Evolutionary conservation across 64 coral and sea anemone genomes (phyloP).

Genomic region (Porites lutea): DNA sequence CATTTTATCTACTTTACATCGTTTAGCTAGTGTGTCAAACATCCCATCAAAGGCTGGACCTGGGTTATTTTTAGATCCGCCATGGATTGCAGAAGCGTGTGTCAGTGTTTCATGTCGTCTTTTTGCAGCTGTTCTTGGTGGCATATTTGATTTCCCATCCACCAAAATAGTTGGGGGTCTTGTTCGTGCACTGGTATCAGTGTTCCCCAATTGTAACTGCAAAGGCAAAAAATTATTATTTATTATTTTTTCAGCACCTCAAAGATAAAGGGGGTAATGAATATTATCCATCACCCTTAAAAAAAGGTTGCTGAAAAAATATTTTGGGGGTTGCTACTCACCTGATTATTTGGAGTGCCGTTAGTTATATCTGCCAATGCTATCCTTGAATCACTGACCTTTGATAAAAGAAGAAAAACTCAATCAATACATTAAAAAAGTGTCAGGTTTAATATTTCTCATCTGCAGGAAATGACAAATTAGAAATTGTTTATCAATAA

Average conservation of each 20-base stretch:
- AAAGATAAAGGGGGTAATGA: too few species aligned
- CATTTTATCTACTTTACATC: constrained; percentile 50
- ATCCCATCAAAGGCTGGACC: constrained; percentile 70
- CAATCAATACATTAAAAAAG: not conserved
- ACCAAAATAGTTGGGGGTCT: constrained; percentile 58
- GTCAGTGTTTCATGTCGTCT: constrained; percentile 74
- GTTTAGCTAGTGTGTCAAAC: constrained; percentile 62
- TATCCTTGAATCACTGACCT: constrained; percentile 1
- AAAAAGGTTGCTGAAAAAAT: too few species aligned
- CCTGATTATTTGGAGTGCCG: not conserved
- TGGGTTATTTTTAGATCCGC: constrained; percentile 62
- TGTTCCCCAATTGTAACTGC: too few species aligned
- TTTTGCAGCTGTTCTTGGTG: constrained; percentile 21
- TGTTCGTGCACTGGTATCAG: constrained; percentile 26
- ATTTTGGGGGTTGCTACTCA: too few species aligned
- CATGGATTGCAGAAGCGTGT: constrained; percentile 59
- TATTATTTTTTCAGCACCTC: too few species aligned
- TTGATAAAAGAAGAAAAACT: not conserved
- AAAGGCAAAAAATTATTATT: too few species aligned
- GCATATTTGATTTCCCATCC: constrained; percentile 44
- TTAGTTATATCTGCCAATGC: not conserved
- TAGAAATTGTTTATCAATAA: not conserved
- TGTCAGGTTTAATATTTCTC: too few species aligned
- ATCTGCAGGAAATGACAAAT: not conserved
- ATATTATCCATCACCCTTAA: too few species aligned